phyloP scores from a whole-genome alignment of 2,888 invertebrate genomes.

The Mactromeris polynyma region DNA sequence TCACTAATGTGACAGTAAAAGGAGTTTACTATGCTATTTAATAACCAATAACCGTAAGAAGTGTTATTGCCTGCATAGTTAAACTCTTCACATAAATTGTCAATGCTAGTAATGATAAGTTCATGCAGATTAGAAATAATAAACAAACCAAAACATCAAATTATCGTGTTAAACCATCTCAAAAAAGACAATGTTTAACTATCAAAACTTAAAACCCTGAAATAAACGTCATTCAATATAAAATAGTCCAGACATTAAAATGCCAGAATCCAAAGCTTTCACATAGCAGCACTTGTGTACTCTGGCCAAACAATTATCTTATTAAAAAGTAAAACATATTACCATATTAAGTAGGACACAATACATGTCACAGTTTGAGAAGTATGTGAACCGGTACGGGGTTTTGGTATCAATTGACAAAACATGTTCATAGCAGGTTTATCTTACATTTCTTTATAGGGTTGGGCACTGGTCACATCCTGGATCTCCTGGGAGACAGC shows the following conservation, averaged over 20 bases:
- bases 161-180: background rate
- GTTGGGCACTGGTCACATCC: no score
- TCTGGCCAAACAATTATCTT: no score
- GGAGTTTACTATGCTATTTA: background rate
- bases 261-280: constrained; percentile 10
- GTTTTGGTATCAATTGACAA: no score
- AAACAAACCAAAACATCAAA: background rate
- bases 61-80: background rate
- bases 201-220: background rate
- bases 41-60: background rate
- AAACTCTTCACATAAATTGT: background rate
- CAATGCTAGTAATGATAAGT: background rate
- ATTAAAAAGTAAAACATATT: no score
- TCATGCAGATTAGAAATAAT: background rate
- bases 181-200: background rate
- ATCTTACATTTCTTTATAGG: no score
- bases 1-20: no score
- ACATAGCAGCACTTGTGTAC: background rate
- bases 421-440: no score
- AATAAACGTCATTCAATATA: background rate
- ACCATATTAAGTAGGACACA: no score
- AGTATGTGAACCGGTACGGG: no score
- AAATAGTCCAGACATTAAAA: background rate
- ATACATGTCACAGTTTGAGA: no score
- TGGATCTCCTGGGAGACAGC: no score